Percentiles rank a stretch among this genome's conserved stretches.
phyloP scores from a whole-genome alignment of 2,113 vertebrate species.

The Psilopsiagon aymara region DNA sequence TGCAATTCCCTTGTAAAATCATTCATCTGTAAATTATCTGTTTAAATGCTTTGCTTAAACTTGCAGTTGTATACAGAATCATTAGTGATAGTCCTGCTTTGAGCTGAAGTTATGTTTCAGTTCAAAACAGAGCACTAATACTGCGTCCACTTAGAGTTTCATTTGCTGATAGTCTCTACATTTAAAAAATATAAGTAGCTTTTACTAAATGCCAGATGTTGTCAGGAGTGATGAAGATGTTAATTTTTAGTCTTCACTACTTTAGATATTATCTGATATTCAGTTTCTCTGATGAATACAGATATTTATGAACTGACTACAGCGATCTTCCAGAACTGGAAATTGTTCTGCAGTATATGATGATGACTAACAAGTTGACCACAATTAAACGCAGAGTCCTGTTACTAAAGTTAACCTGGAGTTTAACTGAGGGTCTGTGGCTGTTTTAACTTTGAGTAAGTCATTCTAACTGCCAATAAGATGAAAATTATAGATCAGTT shows the following conservation, averaged over 20 bases:
- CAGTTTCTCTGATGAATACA: constrained; percentile 55
- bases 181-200: constrained; percentile 26
- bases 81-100: fast-evolving
- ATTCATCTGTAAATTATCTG: not conserved
- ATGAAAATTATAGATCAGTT: constrained; percentile 36
- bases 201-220: constrained; percentile 47
- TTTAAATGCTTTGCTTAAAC: not conserved
- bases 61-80: not conserved
- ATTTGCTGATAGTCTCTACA: not conserved
- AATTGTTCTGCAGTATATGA: constrained; percentile 45
- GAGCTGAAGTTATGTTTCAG: not conserved
- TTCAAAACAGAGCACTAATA: not conserved
- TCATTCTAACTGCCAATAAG: constrained; percentile 12
- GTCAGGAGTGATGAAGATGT: constrained; percentile 42
- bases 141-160: not conserved
- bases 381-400: constrained; percentile 64
- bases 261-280: constrained; percentile 53
- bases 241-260: constrained; percentile 43
- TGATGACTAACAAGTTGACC: constrained; percentile 65
- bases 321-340: constrained; percentile 48
- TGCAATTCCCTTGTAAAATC: not conserved
- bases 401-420: constrained; percentile 34
- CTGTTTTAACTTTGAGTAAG: not conserved
- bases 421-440: not conserved
- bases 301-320: constrained; percentile 62